phyloP scores from a whole-genome alignment of 2,797 vertebrate genomes.

The Semaprochilodus insignis region DNA sequence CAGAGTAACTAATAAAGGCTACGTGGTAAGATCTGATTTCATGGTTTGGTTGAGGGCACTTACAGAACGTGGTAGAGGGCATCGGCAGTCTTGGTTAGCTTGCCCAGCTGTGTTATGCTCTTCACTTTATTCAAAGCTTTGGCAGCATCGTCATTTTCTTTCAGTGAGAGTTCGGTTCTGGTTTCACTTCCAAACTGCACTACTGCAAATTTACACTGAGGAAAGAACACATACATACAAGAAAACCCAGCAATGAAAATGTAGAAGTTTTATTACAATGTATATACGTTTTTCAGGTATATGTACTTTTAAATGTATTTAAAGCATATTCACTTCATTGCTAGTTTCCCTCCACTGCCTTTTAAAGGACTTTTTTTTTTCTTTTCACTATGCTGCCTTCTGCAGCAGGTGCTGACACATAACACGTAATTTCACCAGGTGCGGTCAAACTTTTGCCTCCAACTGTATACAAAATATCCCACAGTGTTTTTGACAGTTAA shows the following conservation, averaged over 20 bases:
- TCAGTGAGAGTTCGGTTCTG: slow-evolving; percentile 79
- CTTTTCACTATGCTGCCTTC: no score
- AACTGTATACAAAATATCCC: no score
- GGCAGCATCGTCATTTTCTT: slow-evolving; percentile 59
- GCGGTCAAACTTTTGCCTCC: no score
- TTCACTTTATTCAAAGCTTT: slow-evolving; percentile 70
- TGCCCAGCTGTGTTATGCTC: slow-evolving; percentile 69
- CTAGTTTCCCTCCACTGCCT: no score
- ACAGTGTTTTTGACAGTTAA: no score
- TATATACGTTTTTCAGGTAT: no score
- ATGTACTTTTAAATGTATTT: no score
- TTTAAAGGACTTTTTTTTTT: no score
- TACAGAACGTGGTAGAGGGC: slow-evolving; percentile 83
- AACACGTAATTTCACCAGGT: no score
- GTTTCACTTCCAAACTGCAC: slow-evolving; percentile 78
- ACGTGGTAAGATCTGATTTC: neutral
- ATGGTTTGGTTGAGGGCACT: slow-evolving; percentile 61
- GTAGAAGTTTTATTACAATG: no score
- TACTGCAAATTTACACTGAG: slow-evolving; percentile 80
- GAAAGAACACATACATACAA: slow-evolving; percentile 7
- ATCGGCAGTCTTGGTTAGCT: slow-evolving; percentile 76
- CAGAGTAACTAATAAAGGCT: neutral
- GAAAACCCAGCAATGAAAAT: neutral
- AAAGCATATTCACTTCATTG: no score
- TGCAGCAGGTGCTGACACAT: no score